Conservation (phyloP, 2,113 vertebrate genomes). For the Plotosus lineatus region DNA sequence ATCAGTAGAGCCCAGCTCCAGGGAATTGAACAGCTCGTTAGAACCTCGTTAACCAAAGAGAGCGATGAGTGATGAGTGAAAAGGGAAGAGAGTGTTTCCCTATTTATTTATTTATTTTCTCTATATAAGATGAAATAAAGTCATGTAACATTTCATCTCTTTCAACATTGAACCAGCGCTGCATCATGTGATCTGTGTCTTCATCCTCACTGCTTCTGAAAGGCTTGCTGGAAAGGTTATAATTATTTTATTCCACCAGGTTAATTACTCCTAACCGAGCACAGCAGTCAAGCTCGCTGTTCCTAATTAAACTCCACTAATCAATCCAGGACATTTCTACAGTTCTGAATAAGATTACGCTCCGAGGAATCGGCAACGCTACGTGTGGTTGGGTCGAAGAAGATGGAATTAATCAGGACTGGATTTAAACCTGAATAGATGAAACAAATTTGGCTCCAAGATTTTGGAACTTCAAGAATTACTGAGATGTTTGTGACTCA, state of each 20-base stretch:
- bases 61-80: slow-evolving; percentile 5
- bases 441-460: too few relatives aligned
- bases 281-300: neutral
- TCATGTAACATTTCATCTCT: slow-evolving; percentile 5
- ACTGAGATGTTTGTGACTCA: too few relatives aligned
- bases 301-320: neutral
- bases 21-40: slow-evolving; percentile 22
- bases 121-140: slow-evolving; percentile 24
- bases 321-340: slow-evolving; percentile 12
- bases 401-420: neutral
- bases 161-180: neutral
- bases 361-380: neutral
- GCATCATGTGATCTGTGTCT: neutral
- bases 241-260: neutral
- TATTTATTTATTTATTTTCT: neutral
- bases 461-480: too few relatives aligned
- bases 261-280: neutral
- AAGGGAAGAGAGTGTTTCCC: slow-evolving; percentile 11
- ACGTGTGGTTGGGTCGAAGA: neutral
- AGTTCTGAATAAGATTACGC: neutral
- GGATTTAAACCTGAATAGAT: neutral
- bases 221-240: neutral
- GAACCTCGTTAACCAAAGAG: slow-evolving; percentile 22
- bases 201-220: neutral
- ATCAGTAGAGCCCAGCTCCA: slow-evolving; percentile 6